These are phyloP conservation scores for Echeneis naucrates DNA, from an alignment of 2,797 vertebrate genomes.

Conservation along the genomic window DNA sequence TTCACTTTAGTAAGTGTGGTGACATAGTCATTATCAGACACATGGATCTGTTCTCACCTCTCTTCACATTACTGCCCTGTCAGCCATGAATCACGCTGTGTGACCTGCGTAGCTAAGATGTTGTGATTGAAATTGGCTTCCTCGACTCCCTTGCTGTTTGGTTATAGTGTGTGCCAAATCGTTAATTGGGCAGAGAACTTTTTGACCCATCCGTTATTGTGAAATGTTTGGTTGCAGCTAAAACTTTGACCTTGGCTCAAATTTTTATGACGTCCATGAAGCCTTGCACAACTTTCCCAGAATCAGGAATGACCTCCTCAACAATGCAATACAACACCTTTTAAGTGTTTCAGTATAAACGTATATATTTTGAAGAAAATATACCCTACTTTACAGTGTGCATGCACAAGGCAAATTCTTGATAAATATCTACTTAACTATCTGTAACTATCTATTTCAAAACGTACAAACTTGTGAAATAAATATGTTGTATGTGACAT, in stretches of 20 bases:
- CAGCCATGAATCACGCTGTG: conserved; percentile 24
- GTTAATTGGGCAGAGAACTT: conserved; percentile 34
- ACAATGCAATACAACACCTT: conserved; percentile 12
- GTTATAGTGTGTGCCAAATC: conserved; percentile 25
- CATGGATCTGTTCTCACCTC: conserved; percentile 3
- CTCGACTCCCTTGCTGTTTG: conserved; percentile 42
- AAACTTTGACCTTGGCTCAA: conserved; percentile 46
- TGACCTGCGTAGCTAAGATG: conserved; percentile 40
- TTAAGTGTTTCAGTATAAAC: conserved; percentile 13
- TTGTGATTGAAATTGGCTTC: conserved; percentile 49
- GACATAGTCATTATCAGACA: conserved; percentile 17
- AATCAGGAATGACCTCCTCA: conserved; percentile 34
- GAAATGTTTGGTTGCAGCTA: conserved; percentile 56
- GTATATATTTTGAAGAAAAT: conserved; percentile 18
- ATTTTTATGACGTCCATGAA: conserved; percentile 40
- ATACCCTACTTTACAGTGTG: conserved; percentile 2
- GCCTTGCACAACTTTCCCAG: conserved; percentile 56
- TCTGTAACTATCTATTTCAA: conserved; percentile 27
- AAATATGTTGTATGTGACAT: neutral
- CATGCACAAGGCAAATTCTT: neutral
- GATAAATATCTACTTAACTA: conserved; percentile 9
- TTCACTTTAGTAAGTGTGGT: conserved; percentile 10
- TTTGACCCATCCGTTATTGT: conserved; percentile 40
- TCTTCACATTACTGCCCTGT: conserved; percentile 15
- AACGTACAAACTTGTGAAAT: conserved; percentile 17